These are phyloP conservation scores for Bursaphelenchus mucronatus DNA, from an alignment of 1,140 invertebrate genomes.

Conservation along the genomic window DNA sequence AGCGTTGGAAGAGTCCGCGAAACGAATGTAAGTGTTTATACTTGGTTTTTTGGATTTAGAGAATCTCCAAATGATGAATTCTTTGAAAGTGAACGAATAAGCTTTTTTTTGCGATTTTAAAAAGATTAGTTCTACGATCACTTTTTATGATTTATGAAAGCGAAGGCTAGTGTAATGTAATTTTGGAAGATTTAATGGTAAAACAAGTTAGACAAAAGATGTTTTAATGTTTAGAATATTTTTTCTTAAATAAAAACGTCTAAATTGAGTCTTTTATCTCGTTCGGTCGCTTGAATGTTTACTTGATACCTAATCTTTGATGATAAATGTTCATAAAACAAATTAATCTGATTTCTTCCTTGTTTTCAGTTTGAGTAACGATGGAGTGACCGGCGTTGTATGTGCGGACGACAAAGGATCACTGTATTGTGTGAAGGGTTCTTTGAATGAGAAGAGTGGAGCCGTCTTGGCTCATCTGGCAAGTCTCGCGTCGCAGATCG, in stretches of 20 bases:
- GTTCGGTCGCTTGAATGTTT: not conserved
- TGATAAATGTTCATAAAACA: too few species aligned
- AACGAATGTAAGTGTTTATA: not conserved
- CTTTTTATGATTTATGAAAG: too few species aligned
- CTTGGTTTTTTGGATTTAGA: not conserved
- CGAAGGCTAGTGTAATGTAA: too few species aligned
- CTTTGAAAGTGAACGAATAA: not conserved
- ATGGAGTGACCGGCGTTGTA: slow-evolving; percentile 3
- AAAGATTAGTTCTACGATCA: too few species aligned
- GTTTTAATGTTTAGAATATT: too few species aligned
- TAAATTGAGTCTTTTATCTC: not conserved
- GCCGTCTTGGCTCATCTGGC: slow-evolving; percentile 1
- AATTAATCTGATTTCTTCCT: too few species aligned
- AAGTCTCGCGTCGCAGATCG: slow-evolving; percentile 1
- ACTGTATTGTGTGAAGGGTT: not conserved
- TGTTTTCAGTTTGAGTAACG: slow-evolving; percentile 15
- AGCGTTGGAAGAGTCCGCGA: slow-evolving; percentile 1
- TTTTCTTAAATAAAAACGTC: not conserved
- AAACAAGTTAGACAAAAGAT: too few species aligned
- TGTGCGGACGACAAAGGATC: slow-evolving; percentile 1
- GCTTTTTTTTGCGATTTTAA: not conserved
- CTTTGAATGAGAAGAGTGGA: slow-evolving; percentile 4
- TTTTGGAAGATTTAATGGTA: too few species aligned
- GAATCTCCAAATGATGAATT: too few species aligned
- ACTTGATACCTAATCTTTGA: not conserved